A percentile compares a stretch with the other conserved stretches of the same genome.
phyloP scores from a whole-genome alignment of 2,113 vertebrate genomes.

The Rhinopithecus roxellana region DNA sequence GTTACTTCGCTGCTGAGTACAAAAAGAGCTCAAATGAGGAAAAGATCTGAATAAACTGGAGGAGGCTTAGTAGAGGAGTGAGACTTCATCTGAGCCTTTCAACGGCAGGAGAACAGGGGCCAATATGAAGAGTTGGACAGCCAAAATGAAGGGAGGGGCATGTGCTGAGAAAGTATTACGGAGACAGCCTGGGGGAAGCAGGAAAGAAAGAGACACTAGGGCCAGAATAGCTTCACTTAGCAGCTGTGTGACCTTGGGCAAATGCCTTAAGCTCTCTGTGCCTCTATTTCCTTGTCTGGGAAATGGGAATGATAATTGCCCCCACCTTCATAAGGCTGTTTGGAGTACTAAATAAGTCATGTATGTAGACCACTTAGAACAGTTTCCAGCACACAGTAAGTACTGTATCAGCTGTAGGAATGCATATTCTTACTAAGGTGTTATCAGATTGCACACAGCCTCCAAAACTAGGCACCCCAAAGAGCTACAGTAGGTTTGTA shows the following conservation, averaged over 20 bases:
- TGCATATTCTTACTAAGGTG: background rate
- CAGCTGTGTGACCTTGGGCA: background rate
- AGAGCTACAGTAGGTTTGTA: background rate
- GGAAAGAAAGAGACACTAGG: fast-evolving
- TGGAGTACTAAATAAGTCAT: background rate
- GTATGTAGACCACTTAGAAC: background rate
- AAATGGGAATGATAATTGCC: background rate
- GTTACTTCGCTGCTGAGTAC: background rate
- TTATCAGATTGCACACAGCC: background rate
- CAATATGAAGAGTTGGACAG: background rate
- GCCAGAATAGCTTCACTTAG: background rate
- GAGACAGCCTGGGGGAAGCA: too few relatives aligned
- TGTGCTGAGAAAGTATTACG: background rate
- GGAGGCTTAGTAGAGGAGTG: background rate
- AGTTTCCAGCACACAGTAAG: background rate
- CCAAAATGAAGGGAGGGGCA: background rate
- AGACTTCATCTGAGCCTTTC: background rate
- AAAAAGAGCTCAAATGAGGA: background rate
- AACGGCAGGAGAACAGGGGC: background rate
- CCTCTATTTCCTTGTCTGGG: background rate
- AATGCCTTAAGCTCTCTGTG: background rate
- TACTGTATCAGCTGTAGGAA: too few relatives aligned
- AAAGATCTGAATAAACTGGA: background rate
- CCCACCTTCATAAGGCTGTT: background rate
- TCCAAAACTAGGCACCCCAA: background rate